Base-by-base conservation (phyloP, 1,140 invertebrate species). In the Bombus consobrinus region DNA sequence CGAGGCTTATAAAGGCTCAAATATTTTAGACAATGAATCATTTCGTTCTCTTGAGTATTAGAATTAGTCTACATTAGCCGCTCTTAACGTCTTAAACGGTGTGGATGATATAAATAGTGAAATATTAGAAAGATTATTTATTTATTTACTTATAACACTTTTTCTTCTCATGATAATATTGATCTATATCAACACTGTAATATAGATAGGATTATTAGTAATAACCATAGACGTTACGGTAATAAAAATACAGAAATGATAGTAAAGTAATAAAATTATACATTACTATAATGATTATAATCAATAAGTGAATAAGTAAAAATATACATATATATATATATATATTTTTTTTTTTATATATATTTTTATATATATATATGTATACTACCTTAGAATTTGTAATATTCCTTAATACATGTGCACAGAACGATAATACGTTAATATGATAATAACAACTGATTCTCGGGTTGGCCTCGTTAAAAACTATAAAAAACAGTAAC, bases 401-500 rank as follows among this genome's bases (percentile, higher is more conserved):
- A n/a, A 3, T 43, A 39, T 47, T 80, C 1, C 34, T 41, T 22
- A 25, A 53, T 12, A 68, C 15, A 62, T 41, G 25, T 64, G n/a
- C 47, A 41, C 4, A 41, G 66, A 74, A 53, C 41, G 37, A 82
- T 74, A 64, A 62, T 73, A 62, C 41, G 64, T n/a, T 53, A 66
- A 71, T 57, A 28, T 68, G 18, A n/a, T 59, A 84, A 34, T 71
- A 80, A 85, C 79, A 75, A 81, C 84, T 68, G 71, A 85, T 75
- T 75, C 68, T 85, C 41, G 57, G 68, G 34, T 85, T 57, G 84
- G 71, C 59, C 53, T 85, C 43, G 79, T 74, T 85, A 85, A 85
- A 85, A 85, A 72, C 84, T 81, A 81, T 85, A 76, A 85, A 85
- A 85, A 81, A 74, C 78, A 85, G 77, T 74, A 85, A 81, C 71